A percentile compares a stretch with the other conserved stretches of the same genome.
Conservation (phyloP, 2,888 invertebrate genomes). For the Thera obeliscata region DNA sequence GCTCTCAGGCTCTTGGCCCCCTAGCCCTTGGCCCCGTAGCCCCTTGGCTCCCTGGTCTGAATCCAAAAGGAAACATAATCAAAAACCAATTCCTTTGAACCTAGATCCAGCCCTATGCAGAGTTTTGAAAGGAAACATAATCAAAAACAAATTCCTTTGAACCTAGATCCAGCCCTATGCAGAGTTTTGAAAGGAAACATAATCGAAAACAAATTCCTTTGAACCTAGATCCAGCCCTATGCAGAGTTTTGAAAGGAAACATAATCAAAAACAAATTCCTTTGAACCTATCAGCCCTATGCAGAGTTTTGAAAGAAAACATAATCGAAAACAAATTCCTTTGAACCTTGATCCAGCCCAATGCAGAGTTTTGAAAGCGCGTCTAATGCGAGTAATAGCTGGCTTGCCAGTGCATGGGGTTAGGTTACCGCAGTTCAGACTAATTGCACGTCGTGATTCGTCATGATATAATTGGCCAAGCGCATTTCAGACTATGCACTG, state of each 20-base stretch:
- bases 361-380: conserved; percentile 35
- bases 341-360: conserved; percentile 16
- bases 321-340: not conserved
- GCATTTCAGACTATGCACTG: too few relatives aligned
- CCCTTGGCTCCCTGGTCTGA: too few relatives aligned
- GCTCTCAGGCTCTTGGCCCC: too few relatives aligned
- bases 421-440: conserved; percentile 26
- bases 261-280: too few relatives aligned
- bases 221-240: conserved; percentile 18
- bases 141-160: not conserved
- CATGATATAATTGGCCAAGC: not conserved
- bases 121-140: conserved; percentile 39
- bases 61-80: too few relatives aligned
- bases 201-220: too few relatives aligned
- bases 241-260: conserved; percentile 36
- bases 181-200: conserved; percentile 37
- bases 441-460: conserved; percentile 21
- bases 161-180: conserved; percentile 21
- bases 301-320: not conserved
- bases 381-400: conserved; percentile 28
- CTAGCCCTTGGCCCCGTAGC: too few relatives aligned
- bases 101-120: conserved; percentile 23
- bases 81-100: not conserved
- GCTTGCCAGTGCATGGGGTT: conserved; percentile 13
- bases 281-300: too few relatives aligned